Percentiles rank a stretch among this genome's conserved stretches.
Evolutionary conservation across 2,797 vertebrate genomes (phyloP).

Genomic region (Gadopsis marmoratus): DNA sequence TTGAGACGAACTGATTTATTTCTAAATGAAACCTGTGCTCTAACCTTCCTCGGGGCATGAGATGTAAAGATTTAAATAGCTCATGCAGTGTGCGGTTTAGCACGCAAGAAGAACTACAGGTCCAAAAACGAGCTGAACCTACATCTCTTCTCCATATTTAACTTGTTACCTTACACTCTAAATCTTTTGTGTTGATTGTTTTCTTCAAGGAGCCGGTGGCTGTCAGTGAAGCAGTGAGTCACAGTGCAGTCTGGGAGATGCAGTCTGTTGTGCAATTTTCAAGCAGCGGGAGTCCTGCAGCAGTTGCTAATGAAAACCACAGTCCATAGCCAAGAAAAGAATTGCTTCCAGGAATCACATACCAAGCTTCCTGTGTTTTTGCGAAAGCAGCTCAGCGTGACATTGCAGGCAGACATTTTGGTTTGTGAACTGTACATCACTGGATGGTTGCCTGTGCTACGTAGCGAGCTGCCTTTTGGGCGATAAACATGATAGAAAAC

Average conservation of each 20-base stretch:
- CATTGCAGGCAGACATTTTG: constrained; percentile 61
- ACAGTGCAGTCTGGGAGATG: constrained; percentile 69
- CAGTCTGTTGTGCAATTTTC: constrained; percentile 57
- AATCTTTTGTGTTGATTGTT: constrained; percentile 45
- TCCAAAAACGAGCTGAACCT: constrained; percentile 56
- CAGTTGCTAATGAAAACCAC: constrained; percentile 72
- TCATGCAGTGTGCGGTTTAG: not conserved
- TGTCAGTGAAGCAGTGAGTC: constrained; percentile 72
- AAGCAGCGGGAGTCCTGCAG: constrained; percentile 61
- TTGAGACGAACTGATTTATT: not conserved
- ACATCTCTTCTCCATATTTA: constrained; percentile 46
- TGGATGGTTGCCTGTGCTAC: constrained; percentile 18
- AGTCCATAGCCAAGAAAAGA: constrained; percentile 73
- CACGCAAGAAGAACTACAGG: constrained; percentile 19
- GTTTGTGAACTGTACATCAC: constrained; percentile 35
- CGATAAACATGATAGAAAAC: constrained; percentile 23
- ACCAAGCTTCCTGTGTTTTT: constrained; percentile 65
- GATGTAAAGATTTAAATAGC: not conserved
- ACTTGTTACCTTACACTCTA: constrained; percentile 50
- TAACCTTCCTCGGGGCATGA: not conserved
- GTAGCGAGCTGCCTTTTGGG: not conserved
- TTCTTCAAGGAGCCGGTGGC: constrained; percentile 37
- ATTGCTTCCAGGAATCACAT: constrained; percentile 80
- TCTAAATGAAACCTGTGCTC: not conserved
- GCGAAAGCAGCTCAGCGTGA: constrained; percentile 57